Conservation (phyloP, 2,797 vertebrate species). For the Poeciliopsis presidionis region DNA sequence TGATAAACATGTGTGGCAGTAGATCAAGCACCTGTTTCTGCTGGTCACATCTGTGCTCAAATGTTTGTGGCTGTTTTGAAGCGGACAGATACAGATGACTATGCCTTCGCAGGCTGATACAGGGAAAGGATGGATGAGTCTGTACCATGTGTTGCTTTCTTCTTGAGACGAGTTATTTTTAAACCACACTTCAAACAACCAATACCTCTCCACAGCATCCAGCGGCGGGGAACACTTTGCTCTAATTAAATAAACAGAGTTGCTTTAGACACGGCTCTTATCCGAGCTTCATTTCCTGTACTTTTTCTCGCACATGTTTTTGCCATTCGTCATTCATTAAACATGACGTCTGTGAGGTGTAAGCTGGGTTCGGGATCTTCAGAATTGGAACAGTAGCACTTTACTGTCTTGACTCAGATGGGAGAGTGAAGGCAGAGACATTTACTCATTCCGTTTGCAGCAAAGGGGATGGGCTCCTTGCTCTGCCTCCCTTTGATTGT, state of each 20-base stretch:
- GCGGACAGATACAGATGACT: slow-evolving; percentile 71
- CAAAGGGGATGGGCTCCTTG: slow-evolving; percentile 63
- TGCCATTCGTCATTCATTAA: slow-evolving; percentile 64
- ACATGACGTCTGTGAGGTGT: slow-evolving; percentile 40
- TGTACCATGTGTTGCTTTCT: slow-evolving; percentile 18
- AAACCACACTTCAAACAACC: slow-evolving; percentile 21
- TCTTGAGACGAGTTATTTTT: slow-evolving; percentile 57
- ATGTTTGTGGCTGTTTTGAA: slow-evolving; percentile 58
- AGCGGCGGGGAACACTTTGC: slow-evolving; percentile 39
- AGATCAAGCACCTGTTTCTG: slow-evolving; percentile 69
- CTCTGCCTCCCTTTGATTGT: slow-evolving; percentile 74
- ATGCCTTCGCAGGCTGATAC: slow-evolving; percentile 48
- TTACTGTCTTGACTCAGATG: slow-evolving; percentile 56
- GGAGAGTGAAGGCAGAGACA: slow-evolving; percentile 56
- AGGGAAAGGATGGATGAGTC: slow-evolving; percentile 60
- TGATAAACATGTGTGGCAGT: slow-evolving; percentile 60
- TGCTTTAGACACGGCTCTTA: slow-evolving; percentile 33
- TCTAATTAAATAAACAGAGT: slow-evolving; percentile 57
- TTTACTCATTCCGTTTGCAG: slow-evolving; percentile 76
- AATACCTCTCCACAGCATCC: slow-evolving; percentile 34
- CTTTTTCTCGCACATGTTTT: slow-evolving; percentile 34
- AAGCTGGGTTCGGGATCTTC: slow-evolving; percentile 42
- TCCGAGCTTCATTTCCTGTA: slow-evolving; percentile 44
- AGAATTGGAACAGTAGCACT: slow-evolving; percentile 49
- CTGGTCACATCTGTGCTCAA: slow-evolving; percentile 60